Conservation (phyloP, 2,888 invertebrate species). For the Phasia obesa region DNA sequence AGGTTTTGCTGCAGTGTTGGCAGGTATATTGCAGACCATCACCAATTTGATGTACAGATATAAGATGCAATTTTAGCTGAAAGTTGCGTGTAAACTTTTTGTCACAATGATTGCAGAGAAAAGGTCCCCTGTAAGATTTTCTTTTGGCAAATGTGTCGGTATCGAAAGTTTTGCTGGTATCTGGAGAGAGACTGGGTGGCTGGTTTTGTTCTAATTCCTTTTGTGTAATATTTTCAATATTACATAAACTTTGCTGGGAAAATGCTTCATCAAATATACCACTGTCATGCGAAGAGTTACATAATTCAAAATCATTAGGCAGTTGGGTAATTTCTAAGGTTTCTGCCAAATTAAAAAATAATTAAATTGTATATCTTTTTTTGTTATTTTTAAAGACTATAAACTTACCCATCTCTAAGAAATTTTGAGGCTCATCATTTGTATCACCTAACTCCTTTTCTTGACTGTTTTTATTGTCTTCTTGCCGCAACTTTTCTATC, state of each 20-base stretch:
- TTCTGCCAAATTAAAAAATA: background rate
- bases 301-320: slow-evolving; percentile 45
- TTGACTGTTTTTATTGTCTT: slow-evolving; percentile 27
- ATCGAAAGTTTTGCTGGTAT: background rate
- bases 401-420: slow-evolving; percentile 19
- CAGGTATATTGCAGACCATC: slow-evolving; percentile 76
- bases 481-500: slow-evolving; percentile 58
- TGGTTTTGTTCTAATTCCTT: background rate
- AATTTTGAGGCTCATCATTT: background rate
- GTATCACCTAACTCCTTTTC: background rate
- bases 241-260: background rate
- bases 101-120: slow-evolving; percentile 76
- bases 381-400: background rate
- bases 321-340: background rate
- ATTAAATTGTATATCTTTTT: background rate
- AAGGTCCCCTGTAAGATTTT: slow-evolving; percentile 65
- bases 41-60: slow-evolving; percentile 77
- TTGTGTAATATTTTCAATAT: slow-evolving; percentile 1
- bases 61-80: slow-evolving; percentile 77
- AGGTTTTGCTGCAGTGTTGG: slow-evolving; percentile 75
- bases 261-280: slow-evolving; percentile 56
- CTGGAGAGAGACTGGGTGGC: accelerated
- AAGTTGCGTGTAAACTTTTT: slow-evolving; percentile 79
- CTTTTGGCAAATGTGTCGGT: background rate
- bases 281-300: slow-evolving; percentile 55